A percentile compares a stretch with the other conserved stretches of the same genome.
phyloP scores from a whole-genome alignment of 2,797 vertebrate genomes.

The Syngnathus acus region DNA sequence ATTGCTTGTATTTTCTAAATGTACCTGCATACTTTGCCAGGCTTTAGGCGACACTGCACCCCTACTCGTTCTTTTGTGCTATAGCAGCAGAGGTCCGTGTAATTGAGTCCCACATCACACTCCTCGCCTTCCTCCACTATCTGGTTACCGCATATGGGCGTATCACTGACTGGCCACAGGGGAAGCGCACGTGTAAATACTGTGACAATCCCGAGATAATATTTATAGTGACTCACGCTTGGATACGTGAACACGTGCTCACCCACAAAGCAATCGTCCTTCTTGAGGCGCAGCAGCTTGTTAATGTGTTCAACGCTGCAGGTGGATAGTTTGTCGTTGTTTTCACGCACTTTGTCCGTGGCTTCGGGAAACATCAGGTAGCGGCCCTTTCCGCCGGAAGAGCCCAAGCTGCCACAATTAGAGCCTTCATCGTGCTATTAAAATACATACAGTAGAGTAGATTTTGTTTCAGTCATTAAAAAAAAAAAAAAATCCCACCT shows the following conservation, averaged over 20 bases:
- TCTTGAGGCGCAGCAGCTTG: constrained; percentile 63
- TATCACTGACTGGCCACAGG: constrained; percentile 65
- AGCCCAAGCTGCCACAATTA: constrained; percentile 63
- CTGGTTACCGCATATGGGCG: constrained; percentile 78
- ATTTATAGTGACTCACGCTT: constrained; percentile 10
- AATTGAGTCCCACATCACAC: constrained; percentile 73
- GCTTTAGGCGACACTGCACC: constrained; percentile 69
- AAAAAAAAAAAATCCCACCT: too few relatives aligned
- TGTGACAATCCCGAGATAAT: neutral
- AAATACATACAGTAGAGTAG: neutral
- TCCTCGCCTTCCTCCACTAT: constrained; percentile 75
- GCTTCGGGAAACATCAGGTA: constrained; percentile 80
- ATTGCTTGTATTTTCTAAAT: too few relatives aligned
- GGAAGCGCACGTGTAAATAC: constrained; percentile 6
- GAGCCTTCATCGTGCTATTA: constrained; percentile 72
- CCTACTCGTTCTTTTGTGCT: constrained; percentile 53
- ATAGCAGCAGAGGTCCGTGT: constrained; percentile 70
- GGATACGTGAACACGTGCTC: constrained; percentile 26
- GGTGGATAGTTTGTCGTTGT: constrained; percentile 74
- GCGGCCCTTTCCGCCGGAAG: constrained; percentile 59
- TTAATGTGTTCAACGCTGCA: constrained; percentile 70
- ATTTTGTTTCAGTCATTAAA: neutral
- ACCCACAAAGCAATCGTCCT: constrained; percentile 78
- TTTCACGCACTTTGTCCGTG: constrained; percentile 66
- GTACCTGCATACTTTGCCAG: constrained; percentile 72